Evolutionary conservation across 2,888 invertebrate species (phyloP), one percentile per base, ranked within the genome.

Genomic region (Diachrysia chrysitis): DNA sequence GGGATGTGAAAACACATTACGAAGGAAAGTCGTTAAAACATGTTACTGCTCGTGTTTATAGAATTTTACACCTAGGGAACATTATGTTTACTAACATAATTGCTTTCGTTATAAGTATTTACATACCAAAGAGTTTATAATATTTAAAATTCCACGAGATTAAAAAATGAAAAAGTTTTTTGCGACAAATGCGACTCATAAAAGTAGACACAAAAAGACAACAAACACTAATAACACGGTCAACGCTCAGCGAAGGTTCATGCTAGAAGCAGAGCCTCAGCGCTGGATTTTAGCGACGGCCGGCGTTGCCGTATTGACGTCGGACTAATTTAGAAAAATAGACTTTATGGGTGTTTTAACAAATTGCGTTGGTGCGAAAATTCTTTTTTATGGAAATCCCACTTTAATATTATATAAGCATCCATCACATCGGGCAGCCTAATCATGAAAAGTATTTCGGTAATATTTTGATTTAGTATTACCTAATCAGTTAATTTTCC

Each of bases 1-100:
- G 46, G 56, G 62, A 62, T 55, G 57, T 63, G 29, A 54, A 57
- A 76, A 64, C 53, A 67, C 60, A 68, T 71, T 64, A 65, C 29
- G 57, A 60, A 65, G 64, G 57, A 65, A 75, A 63, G 25, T 58
- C 60, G 55, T 73, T 73, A 70, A 69, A 77, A 70, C 48, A 46
- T 66, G 63, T 42, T 69, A 61, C 57, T 58, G 71, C 54, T 58
- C 58, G 54, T 61, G 58, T 62, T 72, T 62, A 48, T 63, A 55
- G 4, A 58, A 61, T 23, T 65, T 66, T 65, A 59, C 29, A 54
- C 29, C n/a, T 10, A n/a, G 19, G 14, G 32, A 53, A 51, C 51
- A 58, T 19, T 35, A 35, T 61, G 29, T 21, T 51, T 51, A 51
- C 21, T 21, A 51, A 51, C 19, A 42, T 42, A 42, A 51, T 21